Evolutionary conservation across 2,888 invertebrate genomes (phyloP).

Genomic region (Troilus luridus): DNA sequence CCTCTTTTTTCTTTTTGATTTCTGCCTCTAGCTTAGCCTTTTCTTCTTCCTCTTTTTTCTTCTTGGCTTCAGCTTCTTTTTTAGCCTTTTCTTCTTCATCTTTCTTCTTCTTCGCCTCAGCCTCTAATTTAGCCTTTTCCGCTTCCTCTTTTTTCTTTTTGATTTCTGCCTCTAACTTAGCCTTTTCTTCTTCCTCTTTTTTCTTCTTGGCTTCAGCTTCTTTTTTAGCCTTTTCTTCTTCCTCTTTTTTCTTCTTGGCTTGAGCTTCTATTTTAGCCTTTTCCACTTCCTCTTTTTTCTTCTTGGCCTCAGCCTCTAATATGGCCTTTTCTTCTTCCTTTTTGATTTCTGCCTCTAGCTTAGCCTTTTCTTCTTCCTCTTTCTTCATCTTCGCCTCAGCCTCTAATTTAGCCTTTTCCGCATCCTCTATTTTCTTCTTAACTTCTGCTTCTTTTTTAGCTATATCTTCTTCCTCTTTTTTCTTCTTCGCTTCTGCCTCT

Average conservation of each 20-base stretch:
- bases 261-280: constrained; percentile 60
- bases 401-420: not conserved
- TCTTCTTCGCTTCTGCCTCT: constrained; percentile 63
- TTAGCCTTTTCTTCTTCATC: not conserved
- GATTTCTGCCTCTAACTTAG: not conserved
- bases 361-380: not conserved
- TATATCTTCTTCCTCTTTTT: constrained; percentile 66
- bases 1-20: constrained; percentile 63
- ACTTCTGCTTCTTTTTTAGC: not conserved
- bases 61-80: constrained; percentile 32
- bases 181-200: constrained; percentile 66
- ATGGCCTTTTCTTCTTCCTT: not conserved
- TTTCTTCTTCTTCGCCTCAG: not conserved
- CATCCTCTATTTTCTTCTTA: not conserved
- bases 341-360: constrained; percentile 35
- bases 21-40: constrained; percentile 58
- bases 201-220: constrained; percentile 63
- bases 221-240: constrained; percentile 68
- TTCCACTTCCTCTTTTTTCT: constrained; percentile 65
- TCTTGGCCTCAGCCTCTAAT: constrained; percentile 64
- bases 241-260: constrained; percentile 66
- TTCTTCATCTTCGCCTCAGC: not conserved
- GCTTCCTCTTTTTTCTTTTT: not conserved
- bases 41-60: constrained; percentile 32
- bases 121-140: not conserved